A percentile compares a stretch with the other conserved stretches of the same genome.
These are phyloP conservation scores for Hemiscyllium ocellatum DNA, from an alignment of 2,113 vertebrate genomes.

Conservation along the genomic window DNA sequence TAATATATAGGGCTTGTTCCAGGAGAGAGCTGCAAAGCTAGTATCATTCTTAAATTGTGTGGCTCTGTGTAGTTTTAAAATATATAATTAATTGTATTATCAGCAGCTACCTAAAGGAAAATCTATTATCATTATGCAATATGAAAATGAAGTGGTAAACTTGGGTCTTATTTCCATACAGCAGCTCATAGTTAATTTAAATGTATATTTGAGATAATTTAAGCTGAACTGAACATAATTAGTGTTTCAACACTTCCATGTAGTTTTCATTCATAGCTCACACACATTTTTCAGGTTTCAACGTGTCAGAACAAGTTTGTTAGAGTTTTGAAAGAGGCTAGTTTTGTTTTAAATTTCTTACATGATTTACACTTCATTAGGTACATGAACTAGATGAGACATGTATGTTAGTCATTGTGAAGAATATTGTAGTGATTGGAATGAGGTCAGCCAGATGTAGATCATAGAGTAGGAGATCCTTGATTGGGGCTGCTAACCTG, in stretches of 20 bases:
- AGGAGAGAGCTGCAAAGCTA: background rate
- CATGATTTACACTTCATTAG: background rate
- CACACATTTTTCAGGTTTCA: conserved; percentile 1
- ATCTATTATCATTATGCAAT: background rate
- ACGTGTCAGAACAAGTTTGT: background rate
- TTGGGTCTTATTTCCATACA: background rate
- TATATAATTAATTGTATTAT: background rate
- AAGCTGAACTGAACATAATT: background rate
- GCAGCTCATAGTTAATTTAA: background rate
- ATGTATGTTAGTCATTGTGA: background rate
- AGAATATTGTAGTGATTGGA: background rate
- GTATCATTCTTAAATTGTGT: background rate
- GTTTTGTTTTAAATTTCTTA: background rate
- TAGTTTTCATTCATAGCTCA: background rate
- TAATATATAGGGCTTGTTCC: background rate
- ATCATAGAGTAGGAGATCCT: no score
- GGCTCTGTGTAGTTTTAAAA: background rate
- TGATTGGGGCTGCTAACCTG: no score
- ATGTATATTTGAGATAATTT: background rate
- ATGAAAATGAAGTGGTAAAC: background rate
- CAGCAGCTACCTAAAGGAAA: background rate
- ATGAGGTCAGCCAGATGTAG: no score
- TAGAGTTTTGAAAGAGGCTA: background rate
- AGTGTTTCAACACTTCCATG: background rate
- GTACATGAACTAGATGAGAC: background rate